A percentile compares a stretch with the other conserved stretches of the same genome.
Evolutionary conservation across 2,797 vertebrate genomes (phyloP).

Genomic region (Onychomys arenicola): DNA sequence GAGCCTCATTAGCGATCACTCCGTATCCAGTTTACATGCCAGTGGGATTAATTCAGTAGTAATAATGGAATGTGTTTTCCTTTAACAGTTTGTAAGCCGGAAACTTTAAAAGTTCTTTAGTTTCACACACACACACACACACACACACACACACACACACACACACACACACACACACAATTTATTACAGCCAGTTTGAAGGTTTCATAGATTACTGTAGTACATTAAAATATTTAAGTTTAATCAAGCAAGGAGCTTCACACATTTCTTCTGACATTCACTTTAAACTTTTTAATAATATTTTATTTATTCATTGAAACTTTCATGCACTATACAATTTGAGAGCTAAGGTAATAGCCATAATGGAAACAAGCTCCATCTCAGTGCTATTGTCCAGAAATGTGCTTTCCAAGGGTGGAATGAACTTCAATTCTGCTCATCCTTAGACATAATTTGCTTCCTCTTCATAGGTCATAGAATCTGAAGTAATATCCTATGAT

Average conservation of each 20-base stretch:
- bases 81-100: slow-evolving; percentile 64
- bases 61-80: slow-evolving; percentile 71
- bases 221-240: slow-evolving; percentile 41
- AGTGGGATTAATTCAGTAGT: slow-evolving; percentile 82
- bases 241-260: background rate
- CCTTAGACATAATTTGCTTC: background rate
- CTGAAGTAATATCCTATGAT: slow-evolving; percentile 20
- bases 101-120: slow-evolving; percentile 55
- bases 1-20: slow-evolving; percentile 85
- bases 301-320: background rate
- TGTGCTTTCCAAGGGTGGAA: background rate
- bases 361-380: background rate
- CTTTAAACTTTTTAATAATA: background rate
- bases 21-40: slow-evolving; percentile 82
- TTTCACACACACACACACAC: background rate
- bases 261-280: slow-evolving; percentile 39
- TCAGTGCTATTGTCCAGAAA: background rate
- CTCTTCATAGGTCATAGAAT: background rate
- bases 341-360: background rate
- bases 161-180: background rate
- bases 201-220: background rate
- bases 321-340: background rate
- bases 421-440: background rate
- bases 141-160: background rate
- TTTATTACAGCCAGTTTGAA: background rate